Base-by-base conservation (phyloP, 2,888 invertebrate species). In the Coleophora flavipennella region DNA sequence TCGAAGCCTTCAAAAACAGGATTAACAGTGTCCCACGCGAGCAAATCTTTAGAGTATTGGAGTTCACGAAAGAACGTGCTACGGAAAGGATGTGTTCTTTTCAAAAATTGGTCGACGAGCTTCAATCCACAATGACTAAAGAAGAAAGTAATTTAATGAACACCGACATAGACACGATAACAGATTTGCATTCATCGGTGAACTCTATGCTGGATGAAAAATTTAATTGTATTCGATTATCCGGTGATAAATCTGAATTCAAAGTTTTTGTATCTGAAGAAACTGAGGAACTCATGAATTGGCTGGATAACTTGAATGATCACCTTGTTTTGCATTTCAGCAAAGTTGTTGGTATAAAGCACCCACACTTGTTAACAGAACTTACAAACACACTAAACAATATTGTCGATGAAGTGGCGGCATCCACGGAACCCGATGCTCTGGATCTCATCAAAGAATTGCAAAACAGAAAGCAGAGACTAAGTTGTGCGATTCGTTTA, bases 241-340 rank as follows among this genome's bases (percentile, higher is more conserved):
- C 20, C 6, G 20, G 20, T 6, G 20, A 20, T 20, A 3, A 3
- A 20, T 20, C 6, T 20, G 20, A 20, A 20, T 20, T 20, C 6
- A 20, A 20, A 20, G 20, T 20, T 3, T 4, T 20, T 3, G 20
- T 20, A 4, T 20, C 20, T 20, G 20, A 53, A 36, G 67, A 67
- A 52, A 45, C 49, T 35, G 55, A 67, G 38, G 67, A 67, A 44
- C 55, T 67, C n/a, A 42, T 64, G 32, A 52, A 53, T 41, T 67
- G 67, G 67, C 35, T 67, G n/a, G 67, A 67, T 27, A 50, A 31
- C 35, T 40, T 63, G 20, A 41, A 63, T 26, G 55, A 66, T 36
- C 44, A 51, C 43, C 41, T 67, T 39, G 55, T 59, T n/a, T 33
- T 51, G 20, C 50, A 56, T 31, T 46, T 57, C 2, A 46, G 48